Evolutionary conservation across 1,140 invertebrate genomes (phyloP), one percentile per base, ranked within the genome.

Genomic region (Penaeus vannamei): DNA sequence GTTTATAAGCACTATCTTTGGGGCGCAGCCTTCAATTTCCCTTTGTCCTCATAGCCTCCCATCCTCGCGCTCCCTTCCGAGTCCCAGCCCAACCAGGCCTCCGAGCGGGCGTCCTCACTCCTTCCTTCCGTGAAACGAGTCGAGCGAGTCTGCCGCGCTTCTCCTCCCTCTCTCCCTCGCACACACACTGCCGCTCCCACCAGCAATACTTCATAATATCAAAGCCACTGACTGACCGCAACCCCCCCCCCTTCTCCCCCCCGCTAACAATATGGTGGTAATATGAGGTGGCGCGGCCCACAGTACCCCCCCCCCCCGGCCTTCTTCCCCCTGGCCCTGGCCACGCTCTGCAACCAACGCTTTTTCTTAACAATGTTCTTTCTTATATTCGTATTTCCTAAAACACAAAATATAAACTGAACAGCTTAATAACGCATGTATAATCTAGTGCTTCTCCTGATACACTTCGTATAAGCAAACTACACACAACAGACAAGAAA

Each of bases 151-250:
- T 42, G 82, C 32, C 12, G 32, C 61, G 14, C 61, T 32, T 22
- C 32, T 22, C 82, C 62, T 69, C 62, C 42, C 62, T 66, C 83
- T 36, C 83, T 84, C 83, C 61, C 60, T 82, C 36, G 29, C 80
- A 46, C 80, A 22, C 53, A 29, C 80, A 29, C 80, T 60, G 42
- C 59, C 82, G 36, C 82, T 62, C 82, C 53, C 53, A 53, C 53
- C 53, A 53, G 53, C 53, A 53, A 53, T 53, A 53, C 53, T 53
- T 53, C 53, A 53, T 53, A 53, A 53, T 53, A 53, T 53, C 53
- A 53, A 53, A 53, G 53, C 53, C 53, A 53, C 53, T 53, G 53
- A 53, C 53, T 53, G 53, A 53, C 53, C 53, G 53, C 32, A 72
- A 32, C n/a, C 32, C 32, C 66, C 1, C 32, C 66, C 36, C 64